Conservation (phyloP, 1,140 invertebrate species). For the Dryas iulia region DNA sequence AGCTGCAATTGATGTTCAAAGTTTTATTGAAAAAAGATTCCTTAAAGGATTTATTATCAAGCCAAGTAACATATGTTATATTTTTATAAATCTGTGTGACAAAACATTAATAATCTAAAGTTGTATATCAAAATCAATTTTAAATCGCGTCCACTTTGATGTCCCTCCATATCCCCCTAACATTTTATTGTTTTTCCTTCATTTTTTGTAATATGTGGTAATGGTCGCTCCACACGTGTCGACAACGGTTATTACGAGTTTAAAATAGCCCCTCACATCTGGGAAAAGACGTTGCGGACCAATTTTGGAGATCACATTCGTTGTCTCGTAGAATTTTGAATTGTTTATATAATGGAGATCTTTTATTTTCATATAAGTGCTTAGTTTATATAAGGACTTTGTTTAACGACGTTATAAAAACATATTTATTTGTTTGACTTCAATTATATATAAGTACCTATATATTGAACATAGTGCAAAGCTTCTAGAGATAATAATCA, state of each 20-base stretch:
- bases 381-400: background rate
- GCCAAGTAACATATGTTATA: background rate
- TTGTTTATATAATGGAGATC: slow-evolving; percentile 23
- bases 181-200: slow-evolving; percentile 73
- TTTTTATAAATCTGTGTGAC: background rate
- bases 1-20: slow-evolving; percentile 7
- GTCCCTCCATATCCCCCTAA: slow-evolving; percentile 43
- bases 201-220: slow-evolving; percentile 80
- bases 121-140: slow-evolving; percentile 45
- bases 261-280: slow-evolving; percentile 74
- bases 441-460: too few relatives aligned
- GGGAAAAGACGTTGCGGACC: slow-evolving; percentile 47
- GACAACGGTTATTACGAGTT: slow-evolving; percentile 78
- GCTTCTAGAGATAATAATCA: too few relatives aligned
- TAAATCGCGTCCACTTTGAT: slow-evolving; percentile 59
- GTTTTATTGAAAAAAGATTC: background rate
- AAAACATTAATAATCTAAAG: background rate
- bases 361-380: slow-evolving; percentile 5
- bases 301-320: slow-evolving; percentile 58
- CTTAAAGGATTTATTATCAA: background rate
- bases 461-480: too few relatives aligned
- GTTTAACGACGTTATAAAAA: background rate
- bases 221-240: slow-evolving; percentile 75
- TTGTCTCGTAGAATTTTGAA: slow-evolving; percentile 38
- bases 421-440: too few relatives aligned